These are phyloP conservation scores for Bos taurus DNA, from an alignment of 2,113 vertebrate genomes.

Conservation along the genomic window DNA sequence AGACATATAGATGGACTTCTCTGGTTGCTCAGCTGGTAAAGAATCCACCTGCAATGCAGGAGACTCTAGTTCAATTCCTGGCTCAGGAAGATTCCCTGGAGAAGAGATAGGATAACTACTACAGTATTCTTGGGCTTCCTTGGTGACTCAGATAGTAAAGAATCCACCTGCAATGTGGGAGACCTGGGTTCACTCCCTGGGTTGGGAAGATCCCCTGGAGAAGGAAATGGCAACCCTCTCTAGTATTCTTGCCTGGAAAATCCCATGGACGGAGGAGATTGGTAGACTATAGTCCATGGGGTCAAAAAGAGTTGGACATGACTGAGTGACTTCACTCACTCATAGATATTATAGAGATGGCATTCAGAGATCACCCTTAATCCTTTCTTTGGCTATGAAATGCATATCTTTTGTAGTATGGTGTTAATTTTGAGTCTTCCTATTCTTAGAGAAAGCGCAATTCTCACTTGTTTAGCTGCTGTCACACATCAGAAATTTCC, in stretches of 20 bases:
- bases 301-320: accelerated
- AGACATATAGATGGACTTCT: background rate
- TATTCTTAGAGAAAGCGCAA: background rate
- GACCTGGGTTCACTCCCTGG: background rate
- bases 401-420: background rate
- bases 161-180: background rate
- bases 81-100: background rate
- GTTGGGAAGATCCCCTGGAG: background rate
- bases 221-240: background rate
- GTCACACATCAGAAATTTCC: background rate
- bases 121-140: background rate
- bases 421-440: background rate
- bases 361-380: background rate
- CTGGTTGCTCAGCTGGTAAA: background rate
- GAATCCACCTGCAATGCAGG: background rate
- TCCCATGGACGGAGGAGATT: accelerated
- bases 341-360: background rate
- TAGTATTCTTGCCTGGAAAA: background rate
- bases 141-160: background rate
- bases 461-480: background rate
- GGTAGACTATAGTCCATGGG: background rate
- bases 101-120: background rate
- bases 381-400: background rate
- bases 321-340: background rate
- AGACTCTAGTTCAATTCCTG: accelerated